Conservation (phyloP, 2,797 vertebrate species). For the Xerus rutilus region DNA sequence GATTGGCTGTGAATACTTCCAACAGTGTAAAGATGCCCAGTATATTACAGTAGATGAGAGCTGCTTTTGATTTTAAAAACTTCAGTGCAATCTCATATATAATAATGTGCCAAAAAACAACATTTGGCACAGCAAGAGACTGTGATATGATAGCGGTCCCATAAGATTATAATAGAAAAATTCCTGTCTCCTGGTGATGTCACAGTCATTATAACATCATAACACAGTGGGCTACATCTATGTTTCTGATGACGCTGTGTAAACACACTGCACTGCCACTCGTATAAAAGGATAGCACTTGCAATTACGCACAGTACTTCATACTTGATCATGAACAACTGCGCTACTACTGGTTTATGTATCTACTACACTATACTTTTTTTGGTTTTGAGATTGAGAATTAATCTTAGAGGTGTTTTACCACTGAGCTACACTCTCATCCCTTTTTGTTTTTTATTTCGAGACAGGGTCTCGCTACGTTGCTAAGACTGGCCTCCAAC, state of each 20-base stretch:
- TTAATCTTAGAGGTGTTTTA: too few relatives aligned
- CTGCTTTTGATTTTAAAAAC: constrained; percentile 7
- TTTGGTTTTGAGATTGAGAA: too few relatives aligned
- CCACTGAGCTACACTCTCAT: too few relatives aligned
- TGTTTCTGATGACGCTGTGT: background rate
- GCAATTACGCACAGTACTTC: background rate
- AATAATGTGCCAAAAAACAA: background rate
- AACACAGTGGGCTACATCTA: rapidly evolving
- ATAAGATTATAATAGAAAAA: background rate
- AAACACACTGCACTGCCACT: background rate
- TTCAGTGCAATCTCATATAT: background rate
- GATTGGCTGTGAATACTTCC: background rate
- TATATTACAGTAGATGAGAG: background rate
- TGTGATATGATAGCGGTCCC: background rate
- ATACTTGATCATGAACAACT: background rate
- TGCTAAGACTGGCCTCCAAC: too few relatives aligned
- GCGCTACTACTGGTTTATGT: background rate
- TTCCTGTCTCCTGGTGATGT: background rate
- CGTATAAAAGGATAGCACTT: background rate
- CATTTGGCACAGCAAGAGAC: background rate
- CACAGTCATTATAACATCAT: background rate
- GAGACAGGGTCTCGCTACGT: too few relatives aligned
- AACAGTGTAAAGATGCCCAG: background rate
- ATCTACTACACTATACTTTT: background rate
- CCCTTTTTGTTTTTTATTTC: too few relatives aligned